phyloP scores from a whole-genome alignment of 2,113 vertebrate genomes.

The Corvus hawaiiensis region DNA sequence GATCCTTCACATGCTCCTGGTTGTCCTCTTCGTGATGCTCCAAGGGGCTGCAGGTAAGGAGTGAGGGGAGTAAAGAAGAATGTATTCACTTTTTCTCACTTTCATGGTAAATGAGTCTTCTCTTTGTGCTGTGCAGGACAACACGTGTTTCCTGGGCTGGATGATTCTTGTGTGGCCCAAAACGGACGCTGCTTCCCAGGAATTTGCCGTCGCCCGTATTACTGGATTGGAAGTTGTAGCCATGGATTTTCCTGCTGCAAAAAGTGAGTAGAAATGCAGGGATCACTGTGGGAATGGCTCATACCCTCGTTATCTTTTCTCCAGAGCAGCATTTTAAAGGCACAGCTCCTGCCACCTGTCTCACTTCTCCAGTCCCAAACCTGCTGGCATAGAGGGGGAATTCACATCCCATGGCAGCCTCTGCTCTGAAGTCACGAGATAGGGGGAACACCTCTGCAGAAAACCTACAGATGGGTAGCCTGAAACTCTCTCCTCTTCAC shows the following conservation, averaged over 20 bases:
- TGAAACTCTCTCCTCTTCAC: background rate
- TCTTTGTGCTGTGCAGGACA: background rate
- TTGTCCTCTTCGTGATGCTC: background rate
- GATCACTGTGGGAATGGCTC: background rate
- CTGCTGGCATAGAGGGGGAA: background rate
- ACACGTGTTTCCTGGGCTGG: rapidly evolving
- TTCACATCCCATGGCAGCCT: background rate
- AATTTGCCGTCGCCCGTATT: background rate
- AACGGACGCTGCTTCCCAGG: background rate
- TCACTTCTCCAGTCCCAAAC: background rate
- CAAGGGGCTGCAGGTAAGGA: background rate
- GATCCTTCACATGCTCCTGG: background rate
- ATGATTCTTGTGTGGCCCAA: rapidly evolving
- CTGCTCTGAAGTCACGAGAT: background rate
- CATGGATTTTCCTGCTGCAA: background rate
- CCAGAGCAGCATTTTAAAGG: background rate
- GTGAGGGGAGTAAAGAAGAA: background rate
- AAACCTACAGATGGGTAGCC: background rate
- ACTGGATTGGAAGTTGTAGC: background rate
- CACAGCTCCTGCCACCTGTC: background rate
- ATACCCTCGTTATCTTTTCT: background rate
- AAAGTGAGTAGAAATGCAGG: background rate
- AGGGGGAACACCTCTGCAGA: background rate
- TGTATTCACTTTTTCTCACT: background rate
- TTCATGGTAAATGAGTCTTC: background rate